Evolutionary conservation across 2,888 invertebrate species (phyloP).

Genomic region (Auanema freiburgensis): DNA sequence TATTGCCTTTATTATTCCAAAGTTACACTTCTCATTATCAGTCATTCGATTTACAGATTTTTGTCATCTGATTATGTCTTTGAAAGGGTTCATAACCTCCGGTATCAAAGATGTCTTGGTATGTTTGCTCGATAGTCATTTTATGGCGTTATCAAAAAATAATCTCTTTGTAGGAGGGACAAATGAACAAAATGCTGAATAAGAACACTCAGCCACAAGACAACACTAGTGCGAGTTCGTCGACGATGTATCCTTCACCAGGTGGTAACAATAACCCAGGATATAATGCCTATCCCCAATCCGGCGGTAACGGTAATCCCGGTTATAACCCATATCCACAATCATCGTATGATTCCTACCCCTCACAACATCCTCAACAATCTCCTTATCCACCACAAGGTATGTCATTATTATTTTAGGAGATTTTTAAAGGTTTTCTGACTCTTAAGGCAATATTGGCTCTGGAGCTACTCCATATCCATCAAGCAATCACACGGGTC

Average conservation of each 20-base stretch:
- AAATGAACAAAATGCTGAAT: too few relatives aligned
- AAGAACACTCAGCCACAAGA: too few relatives aligned
- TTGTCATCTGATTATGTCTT: constrained; percentile 17
- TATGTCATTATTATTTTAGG: not conserved
- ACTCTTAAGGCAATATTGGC: not conserved
- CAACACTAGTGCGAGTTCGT: too few relatives aligned
- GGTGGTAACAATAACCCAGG: not conserved
- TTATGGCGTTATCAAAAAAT: too few relatives aligned
- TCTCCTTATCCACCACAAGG: not conserved
- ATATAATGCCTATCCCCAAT: not conserved
- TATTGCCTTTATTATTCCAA: too few relatives aligned
- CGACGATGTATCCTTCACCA: too few relatives aligned
- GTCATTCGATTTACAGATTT: too few relatives aligned
- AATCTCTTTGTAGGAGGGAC: too few relatives aligned
- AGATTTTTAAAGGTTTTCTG: constrained; percentile 2
- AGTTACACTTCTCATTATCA: too few relatives aligned
- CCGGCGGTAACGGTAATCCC: not conserved
- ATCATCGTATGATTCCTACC: not conserved
- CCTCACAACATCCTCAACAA: not conserved
- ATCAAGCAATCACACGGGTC: not conserved
- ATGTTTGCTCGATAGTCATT: constrained; percentile 13
- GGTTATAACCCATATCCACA: constrained; percentile 1
- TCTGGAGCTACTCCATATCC: not conserved
- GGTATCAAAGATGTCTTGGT: constrained; percentile 41
- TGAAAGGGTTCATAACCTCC: constrained; percentile 34